phyloP scores from a whole-genome alignment of 1,140 invertebrate species.

The Temnothorax longispinosus region DNA sequence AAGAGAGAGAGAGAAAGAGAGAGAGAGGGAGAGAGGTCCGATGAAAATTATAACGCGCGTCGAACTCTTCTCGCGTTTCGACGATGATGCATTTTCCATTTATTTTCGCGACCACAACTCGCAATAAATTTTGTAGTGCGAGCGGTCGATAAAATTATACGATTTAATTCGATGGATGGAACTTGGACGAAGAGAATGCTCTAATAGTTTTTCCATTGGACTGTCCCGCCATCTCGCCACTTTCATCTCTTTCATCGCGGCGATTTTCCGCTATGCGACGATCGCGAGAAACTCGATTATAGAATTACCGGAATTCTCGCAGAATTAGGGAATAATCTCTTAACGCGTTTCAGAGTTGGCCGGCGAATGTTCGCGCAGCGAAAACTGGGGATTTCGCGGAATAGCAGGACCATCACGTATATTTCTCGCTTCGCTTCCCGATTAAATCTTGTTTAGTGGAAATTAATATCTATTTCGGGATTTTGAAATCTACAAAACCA shows the following conservation, averaged over 20 bases:
- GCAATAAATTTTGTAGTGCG: constrained; percentile 25
- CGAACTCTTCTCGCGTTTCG: constrained; percentile 2
- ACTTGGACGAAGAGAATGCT: background rate
- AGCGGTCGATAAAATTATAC: constrained; percentile 65
- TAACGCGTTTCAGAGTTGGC: constrained; percentile 29
- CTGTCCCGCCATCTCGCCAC: constrained; percentile 12
- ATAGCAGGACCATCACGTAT: background rate
- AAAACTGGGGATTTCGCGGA: constrained; percentile 6
- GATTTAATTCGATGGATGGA: constrained; percentile 58
- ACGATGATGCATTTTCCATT: constrained; percentile 34
- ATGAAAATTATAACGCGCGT: background rate
- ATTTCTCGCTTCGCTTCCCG: background rate
- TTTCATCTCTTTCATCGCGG: constrained; percentile 22
- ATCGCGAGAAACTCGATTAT: constrained; percentile 47
- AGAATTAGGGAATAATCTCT: constrained; percentile 51
- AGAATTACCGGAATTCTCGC: constrained; percentile 49
- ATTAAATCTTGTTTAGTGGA: constrained; percentile 25
- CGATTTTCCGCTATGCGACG: background rate
- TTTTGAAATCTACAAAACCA: background rate
- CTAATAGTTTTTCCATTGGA: background rate
- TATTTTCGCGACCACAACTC: constrained; percentile 6
- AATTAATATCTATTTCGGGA: constrained; percentile 6
- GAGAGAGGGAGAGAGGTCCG: background rate
- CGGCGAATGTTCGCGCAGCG: constrained; percentile 22
- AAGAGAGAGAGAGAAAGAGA: background rate